Evolutionary conservation across 2,113 vertebrate species (phyloP), one percentile per base, ranked within the genome.

Genomic region (Phalacrocorax aristotelis): DNA sequence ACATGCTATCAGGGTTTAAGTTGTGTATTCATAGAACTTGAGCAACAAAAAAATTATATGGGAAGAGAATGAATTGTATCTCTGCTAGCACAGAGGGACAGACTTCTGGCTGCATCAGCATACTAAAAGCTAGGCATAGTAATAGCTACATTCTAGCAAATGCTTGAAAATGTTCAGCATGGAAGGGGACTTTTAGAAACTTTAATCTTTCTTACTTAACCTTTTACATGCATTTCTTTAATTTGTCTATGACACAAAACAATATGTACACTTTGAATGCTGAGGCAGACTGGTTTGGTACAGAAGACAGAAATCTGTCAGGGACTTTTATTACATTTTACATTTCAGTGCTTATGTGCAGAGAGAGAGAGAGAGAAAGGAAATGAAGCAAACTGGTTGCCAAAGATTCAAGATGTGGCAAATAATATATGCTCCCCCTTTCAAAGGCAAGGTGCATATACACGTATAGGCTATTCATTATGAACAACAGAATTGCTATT

Each of bases 401-500:
- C 91, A 95, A 92, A 96, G 89, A 97, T 90, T 96, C 91, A 96
- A 97, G 94, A 96, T 83, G 91, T 95, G 92, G 94, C 83, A 97
- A 97, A 97, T 75, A 96, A 94, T 89, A 80, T 90, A 95, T 83
- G 87, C 78, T 95, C 62, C 74, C 93, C 55, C n/a, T 96, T 95
- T 93, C 94, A 97, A 97, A 97, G 93, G 78, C 95, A 97, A 98
- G 97, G 97, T 97, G 93, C 87, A 85, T 84, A 95, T 91, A 96
- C 93, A 87, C 75, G 74, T 96, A 97, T 88, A 96, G 96, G 93
- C 95, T 96, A 97, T 98, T 98, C 97, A 98, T 97, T 97, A 98
- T 95, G 97, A 98, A 95, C 95, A 97, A 96, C 93, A 95, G 90
- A 97, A 98, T 97, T 96, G 96, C 97, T 98, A 98, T 98, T 98